Evolutionary conservation across 92 coral and sea anemone species (phyloP).

Genomic region (Metridium senile): DNA sequence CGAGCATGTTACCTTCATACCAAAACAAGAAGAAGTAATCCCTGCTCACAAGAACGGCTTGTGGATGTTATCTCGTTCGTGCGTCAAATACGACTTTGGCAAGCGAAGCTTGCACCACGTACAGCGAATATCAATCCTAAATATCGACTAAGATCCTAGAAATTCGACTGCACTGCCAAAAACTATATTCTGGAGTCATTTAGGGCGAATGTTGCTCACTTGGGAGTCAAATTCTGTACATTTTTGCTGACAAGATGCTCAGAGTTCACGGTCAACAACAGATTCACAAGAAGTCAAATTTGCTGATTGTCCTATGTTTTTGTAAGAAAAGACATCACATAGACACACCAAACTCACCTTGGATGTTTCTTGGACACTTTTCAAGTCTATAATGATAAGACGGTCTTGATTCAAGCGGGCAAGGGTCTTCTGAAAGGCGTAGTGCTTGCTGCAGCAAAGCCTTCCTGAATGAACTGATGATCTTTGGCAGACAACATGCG

Average conservation of each 20-base stretch:
- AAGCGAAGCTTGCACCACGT: no score
- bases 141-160: background rate
- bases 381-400: background rate
- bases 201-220: background rate
- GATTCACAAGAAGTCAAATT: background rate
- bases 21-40: no score
- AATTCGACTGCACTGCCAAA: background rate
- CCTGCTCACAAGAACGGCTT: no score
- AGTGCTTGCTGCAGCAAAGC: constrained; percentile 19
- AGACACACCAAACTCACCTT: background rate
- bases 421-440: constrained; percentile 4
- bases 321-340: background rate
- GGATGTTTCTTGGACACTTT: background rate
- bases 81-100: no score
- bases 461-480: constrained; percentile 34
- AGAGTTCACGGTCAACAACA: constrained; percentile 20
- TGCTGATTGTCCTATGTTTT: background rate
- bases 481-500: constrained; percentile 38
- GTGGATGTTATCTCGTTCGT: no score
- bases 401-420: background rate
- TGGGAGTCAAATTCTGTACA: background rate
- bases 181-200: background rate
- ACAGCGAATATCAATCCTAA: no score
- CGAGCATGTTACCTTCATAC: no score
- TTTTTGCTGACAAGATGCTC: constrained; percentile 28